Base-by-base conservation (phyloP, 1,140 invertebrate species). In the Neodiprion pinetum region DNA sequence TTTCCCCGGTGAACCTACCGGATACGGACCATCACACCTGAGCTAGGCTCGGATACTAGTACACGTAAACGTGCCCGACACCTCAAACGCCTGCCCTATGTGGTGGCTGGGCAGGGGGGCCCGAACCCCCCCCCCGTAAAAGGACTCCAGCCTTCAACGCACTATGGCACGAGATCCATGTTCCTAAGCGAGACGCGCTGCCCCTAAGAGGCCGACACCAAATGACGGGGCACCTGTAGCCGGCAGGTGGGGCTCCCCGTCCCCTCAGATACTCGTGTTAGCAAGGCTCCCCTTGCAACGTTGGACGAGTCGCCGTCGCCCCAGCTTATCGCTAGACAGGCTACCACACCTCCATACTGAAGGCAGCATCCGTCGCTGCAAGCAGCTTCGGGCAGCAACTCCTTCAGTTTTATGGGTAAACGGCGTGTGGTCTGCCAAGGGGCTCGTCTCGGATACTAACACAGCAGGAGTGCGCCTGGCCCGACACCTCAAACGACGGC, bases 371-470 rank as follows among this genome's bases (percentile, higher is more conserved):
- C 50, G 50, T 53, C 14, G 50, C 50, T 14, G 50, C 50, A 1
- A 9, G 50, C 50, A 14, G 50, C 9, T 10, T 53, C 14, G 50
- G 50, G 50, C 50, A 53, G 1, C 50, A 9, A 53, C 9, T n/a
- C 50, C 50, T 53, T 9, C 14, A 53, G 50, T 53, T 53, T 53
- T 53, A 53, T 9, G 50, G 50, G 50, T 53, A 53, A 53, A 53
- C 50, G 50, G 50, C 50, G 50, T 53, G 50, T 53, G 50, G 50
- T 53, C 50, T 53, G 50, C 50, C 50, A 9, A 10, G 50, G 50
- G 50, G 50, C 50, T 53, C 50, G 50, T 53, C 50, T 53, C 50
- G 50, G 50, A 53, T 53, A 53, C 50, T 53, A 53, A n/a, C 50
- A 14, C 50, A 10, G 50, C 50, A 53, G 50, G 50, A 53, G 50